Evolutionary conservation across 2,888 invertebrate species (phyloP), one percentile per base, ranked within the genome.

Genomic region (Tetragnatha montana): DNA sequence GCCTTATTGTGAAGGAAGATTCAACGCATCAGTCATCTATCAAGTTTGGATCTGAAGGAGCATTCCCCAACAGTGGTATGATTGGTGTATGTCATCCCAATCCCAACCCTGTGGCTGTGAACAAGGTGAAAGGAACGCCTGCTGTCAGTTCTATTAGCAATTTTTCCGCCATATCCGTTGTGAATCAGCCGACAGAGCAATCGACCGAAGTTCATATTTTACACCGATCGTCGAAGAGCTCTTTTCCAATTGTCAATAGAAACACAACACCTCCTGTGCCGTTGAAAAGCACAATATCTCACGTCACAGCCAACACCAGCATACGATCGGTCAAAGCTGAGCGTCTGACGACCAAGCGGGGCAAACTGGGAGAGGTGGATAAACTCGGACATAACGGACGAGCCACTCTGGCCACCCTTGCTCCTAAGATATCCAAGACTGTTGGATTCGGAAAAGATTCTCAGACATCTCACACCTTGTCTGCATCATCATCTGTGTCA

Each of bases 401-500:
- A 68, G 75, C 87, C 4, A 84, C 90, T 47, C 81, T 90, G 47
- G 90, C 90, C 21, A 90, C 90, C 6, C 76, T 90, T 47, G 90
- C 90, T 47, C 90, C 90, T 14, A 90, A 90, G 21, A 74, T 90
- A 22, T 80, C 87, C 8, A 90, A 90, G 80, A 87, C 60, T 21
- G 71, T 87, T 8, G 82, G 83, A 49, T 90, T 90, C 84, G 84
- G 83, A 8, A 90, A 90, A 81, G 90, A 90, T 75, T 82, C 73
- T 47, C 87, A 90, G 71, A 76, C 90, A 73, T 90, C 90, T 17
- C 90, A 90, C 68, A 90, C 90, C 10, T 73, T 90, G 21, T 90
- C 90, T n/a, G 69, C 90, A 17, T 80, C 87, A 35, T 90, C 90
- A 47, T 90, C 90, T 22, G 90, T 90, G 49, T 90, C 90, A 50